phyloP scores from a whole-genome alignment of 2,888 invertebrate species.

The Melitaea athalia region DNA sequence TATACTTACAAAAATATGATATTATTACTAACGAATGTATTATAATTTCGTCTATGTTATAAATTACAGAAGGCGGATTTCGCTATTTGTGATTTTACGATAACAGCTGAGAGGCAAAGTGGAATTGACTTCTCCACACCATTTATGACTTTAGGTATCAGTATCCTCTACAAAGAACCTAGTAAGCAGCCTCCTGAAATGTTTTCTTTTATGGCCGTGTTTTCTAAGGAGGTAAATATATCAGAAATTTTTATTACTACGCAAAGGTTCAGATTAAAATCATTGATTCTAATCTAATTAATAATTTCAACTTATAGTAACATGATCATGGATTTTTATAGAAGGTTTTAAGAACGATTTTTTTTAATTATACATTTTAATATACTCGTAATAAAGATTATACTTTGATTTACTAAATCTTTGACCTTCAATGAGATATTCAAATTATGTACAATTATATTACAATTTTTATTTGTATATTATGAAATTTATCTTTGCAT shows the following conservation, averaged over 20 bases:
- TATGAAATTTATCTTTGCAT: background rate
- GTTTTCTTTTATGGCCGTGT: slow-evolving; percentile 96
- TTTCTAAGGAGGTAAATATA: slow-evolving; percentile 84
- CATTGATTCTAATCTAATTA: too few relatives aligned
- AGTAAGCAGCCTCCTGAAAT: slow-evolving; percentile 92
- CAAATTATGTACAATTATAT: too few relatives aligned
- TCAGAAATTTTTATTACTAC: background rate
- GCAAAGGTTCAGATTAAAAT: too few relatives aligned
- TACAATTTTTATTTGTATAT: too few relatives aligned
- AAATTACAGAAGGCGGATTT: slow-evolving; percentile 89
- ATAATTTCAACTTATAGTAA: background rate
- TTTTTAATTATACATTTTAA: too few relatives aligned
- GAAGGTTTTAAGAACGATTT: too few relatives aligned
- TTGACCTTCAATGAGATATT: too few relatives aligned
- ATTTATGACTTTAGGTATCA: slow-evolving; percentile 96
- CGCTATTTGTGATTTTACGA: slow-evolving; percentile 94
- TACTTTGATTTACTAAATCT: too few relatives aligned
- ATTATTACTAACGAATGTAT: too few relatives aligned
- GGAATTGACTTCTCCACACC: slow-evolving; percentile 98
- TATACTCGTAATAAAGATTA: too few relatives aligned
- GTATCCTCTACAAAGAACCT: slow-evolving; percentile 94
- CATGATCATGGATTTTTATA: background rate
- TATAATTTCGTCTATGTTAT: background rate
- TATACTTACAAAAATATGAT: too few relatives aligned
- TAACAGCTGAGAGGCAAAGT: slow-evolving; percentile 91